Base-by-base conservation (phyloP, 2,113 vertebrate species). In the Perognathus longimembris region DNA sequence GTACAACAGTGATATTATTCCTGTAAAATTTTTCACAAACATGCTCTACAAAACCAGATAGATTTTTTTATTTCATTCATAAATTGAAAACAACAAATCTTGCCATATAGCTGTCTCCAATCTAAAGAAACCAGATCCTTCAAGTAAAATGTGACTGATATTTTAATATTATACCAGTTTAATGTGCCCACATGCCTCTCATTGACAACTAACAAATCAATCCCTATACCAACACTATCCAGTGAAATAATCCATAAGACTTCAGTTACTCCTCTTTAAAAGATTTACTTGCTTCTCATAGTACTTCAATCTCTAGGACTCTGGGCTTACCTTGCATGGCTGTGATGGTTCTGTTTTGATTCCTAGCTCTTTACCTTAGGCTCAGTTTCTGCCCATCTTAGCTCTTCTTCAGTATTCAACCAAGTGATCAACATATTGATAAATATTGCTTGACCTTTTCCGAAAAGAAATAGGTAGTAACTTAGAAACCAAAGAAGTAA, bases 61-160 rank as follows among this genome's bases (percentile, higher is more conserved):
- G 1, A 61, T 82, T 67, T 94, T 87, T 36, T 89, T 87, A 90
- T 11, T 73, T 71, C 89, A 73, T 21, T 93, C 36, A 87, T 88
- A 67, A 64, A 78, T 63, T 81, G 22, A 90, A 89, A 85, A 81
- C 7, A 42, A 83, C 78, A 67, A n/a, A 36, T 54, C 8, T 2
- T 74, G 32, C 14, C 22, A 7, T 22, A 26, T 42, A 85, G 21
- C 0, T 57, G 4, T 73, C 63, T 82, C 69, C 38, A 89, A 89
- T 7, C 78, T 50, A 38, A 69, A 1, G 64, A 90, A 90, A 78
- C 7, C 71, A 89, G 70, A 88, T 20, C 7, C 18, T 78, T 66
- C 21, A 85, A 59, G 1, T 0, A 57, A 9, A 81, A 59, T 34
- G 10, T 82, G 34, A 36, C 45, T 63, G 42, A 61, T 36, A 3